These are phyloP conservation scores for Stegodyphus dumicola DNA, from an alignment of 1,140 invertebrate genomes.

Conservation along the genomic window DNA sequence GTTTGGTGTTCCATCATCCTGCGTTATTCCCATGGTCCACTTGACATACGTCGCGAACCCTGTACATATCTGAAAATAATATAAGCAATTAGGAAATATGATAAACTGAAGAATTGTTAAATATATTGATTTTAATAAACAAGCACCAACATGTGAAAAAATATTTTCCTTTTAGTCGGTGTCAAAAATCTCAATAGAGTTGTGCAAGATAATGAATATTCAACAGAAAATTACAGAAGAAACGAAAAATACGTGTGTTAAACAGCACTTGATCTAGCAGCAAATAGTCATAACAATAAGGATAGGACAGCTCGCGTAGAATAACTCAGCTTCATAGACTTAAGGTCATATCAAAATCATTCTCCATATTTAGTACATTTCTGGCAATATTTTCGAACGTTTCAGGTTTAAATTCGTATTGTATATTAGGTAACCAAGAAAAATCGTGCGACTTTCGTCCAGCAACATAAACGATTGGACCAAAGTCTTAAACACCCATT, in stretches of 20 bases:
- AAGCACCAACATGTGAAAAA: not conserved
- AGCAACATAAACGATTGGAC: no score
- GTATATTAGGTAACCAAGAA: no score
- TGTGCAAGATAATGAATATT: no score
- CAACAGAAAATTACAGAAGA: not conserved
- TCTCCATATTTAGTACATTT: no score
- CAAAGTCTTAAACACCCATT: no score
- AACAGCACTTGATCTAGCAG: not conserved
- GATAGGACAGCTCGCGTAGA: no score
- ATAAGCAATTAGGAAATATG: not conserved
- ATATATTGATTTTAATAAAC: not conserved
- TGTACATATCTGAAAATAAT: constrained; percentile 39
- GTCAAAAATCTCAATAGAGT: no score
- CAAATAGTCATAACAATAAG: not conserved
- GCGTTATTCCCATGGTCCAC: constrained; percentile 51
- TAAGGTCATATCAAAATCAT: no score
- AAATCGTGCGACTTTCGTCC: no score
- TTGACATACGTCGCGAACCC: constrained; percentile 50
- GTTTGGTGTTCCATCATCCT: constrained; percentile 30
- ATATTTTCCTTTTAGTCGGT: not conserved
- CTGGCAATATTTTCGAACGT: no score
- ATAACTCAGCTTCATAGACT: no score
- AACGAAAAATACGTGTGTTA: not conserved
- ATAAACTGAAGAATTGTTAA: not conserved
- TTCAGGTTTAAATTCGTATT: no score